These are phyloP conservation scores for Neopelma chrysocephalum DNA, from an alignment of 2,797 vertebrate species.

Conservation along the genomic window DNA sequence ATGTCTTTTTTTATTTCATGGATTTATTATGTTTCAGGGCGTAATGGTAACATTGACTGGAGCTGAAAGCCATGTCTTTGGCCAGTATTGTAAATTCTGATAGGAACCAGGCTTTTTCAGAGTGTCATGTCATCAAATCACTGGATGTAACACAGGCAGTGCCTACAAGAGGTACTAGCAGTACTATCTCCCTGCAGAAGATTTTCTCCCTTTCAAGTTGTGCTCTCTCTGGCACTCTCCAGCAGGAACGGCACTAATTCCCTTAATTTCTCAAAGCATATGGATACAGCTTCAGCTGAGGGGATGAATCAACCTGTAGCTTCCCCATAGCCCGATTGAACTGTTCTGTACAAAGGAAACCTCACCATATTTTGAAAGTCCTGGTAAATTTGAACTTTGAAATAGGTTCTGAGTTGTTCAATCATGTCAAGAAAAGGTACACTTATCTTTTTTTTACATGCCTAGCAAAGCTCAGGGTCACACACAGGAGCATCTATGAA, in stretches of 20 bases:
- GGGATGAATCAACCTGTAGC: background rate
- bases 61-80: background rate
- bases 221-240: background rate
- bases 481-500: background rate
- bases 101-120: background rate
- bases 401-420: background rate
- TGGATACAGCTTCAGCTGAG: background rate
- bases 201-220: background rate
- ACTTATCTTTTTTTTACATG: background rate
- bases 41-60: background rate
- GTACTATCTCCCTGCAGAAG: background rate
- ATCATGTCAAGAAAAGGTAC: background rate
- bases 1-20: background rate
- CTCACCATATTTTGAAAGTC: background rate
- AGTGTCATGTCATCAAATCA: background rate
- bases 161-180: background rate
- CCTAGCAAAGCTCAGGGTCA: background rate
- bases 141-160: background rate
- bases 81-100: background rate
- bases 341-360: background rate
- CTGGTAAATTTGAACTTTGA: background rate
- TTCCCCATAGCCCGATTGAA: background rate
- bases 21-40: background rate
- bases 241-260: background rate
- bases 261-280: background rate